Conservation (phyloP, 2,888 invertebrate species). For the Formica aserva region DNA sequence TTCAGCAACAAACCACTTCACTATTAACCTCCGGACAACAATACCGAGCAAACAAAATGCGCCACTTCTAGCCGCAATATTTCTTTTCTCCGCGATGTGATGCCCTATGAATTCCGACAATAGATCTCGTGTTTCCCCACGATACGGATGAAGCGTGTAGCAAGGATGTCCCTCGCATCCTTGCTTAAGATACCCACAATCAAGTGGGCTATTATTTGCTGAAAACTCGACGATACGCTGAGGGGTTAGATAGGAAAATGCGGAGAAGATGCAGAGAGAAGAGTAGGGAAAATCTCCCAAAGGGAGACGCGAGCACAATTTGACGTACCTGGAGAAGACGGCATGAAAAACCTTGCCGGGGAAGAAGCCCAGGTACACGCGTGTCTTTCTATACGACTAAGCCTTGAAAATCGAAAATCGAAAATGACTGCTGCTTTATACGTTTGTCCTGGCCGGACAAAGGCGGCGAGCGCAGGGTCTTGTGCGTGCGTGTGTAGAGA, state of each 20-base stretch:
- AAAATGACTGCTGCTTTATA: conserved; percentile 59
- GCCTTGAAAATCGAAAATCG: conserved; percentile 63
- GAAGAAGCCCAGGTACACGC: conserved; percentile 65
- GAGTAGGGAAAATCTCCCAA: conserved; percentile 51
- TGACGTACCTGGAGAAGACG: conserved; percentile 57
- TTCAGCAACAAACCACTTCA: conserved; percentile 64
- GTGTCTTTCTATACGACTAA: conserved; percentile 62
- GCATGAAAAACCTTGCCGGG: conserved; percentile 48
- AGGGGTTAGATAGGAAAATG: background rate
- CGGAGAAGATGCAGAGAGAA: background rate
- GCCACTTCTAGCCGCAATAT: conserved; percentile 71
- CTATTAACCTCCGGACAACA: conserved; percentile 71
- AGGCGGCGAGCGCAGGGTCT: conserved; percentile 64
- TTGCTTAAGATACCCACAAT: conserved; percentile 68
- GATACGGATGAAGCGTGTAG: conserved; percentile 66
- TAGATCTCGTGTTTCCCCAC: conserved; percentile 60
- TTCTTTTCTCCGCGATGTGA: conserved; percentile 66
- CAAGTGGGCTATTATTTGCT: conserved; percentile 76
- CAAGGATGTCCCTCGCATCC: conserved; percentile 63
- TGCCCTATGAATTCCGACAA: conserved; percentile 57
- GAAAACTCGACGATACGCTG: conserved; percentile 68
- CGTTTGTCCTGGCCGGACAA: conserved; percentile 68
- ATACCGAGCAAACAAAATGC: conserved; percentile 69
- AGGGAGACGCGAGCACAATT: conserved; percentile 50
- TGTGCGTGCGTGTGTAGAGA: conserved; percentile 59